Base-by-base conservation (phyloP, 2,888 invertebrate genomes). In the Polia nebulosa region DNA sequence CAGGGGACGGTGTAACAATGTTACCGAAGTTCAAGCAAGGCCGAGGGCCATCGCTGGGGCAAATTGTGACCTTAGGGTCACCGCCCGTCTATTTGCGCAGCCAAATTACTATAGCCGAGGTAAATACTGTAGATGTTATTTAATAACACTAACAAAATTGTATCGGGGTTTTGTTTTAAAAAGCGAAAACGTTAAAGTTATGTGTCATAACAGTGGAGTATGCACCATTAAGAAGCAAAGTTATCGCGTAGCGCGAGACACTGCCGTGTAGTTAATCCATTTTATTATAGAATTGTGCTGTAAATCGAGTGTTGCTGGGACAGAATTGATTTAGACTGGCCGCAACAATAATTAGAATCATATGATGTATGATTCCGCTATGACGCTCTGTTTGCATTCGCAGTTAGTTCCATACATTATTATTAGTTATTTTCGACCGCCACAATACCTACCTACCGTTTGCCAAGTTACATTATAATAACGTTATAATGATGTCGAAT, bases 1-100 rank as follows among this genome's bases (percentile, higher is more conserved):
- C 81, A 85, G 90, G 92, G 93, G 92, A 88, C 88, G 87, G 87
- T 87, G 88, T 94, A 95, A 94, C 93, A 90, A 89, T 89, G 94
- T 95, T 94, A 94, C 90, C 88, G 86, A 91, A 94, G 93, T 93
- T 93, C 90, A 92, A 90, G 90, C 90, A 91, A 91, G 91, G 90
- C 92, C 90, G 91, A 86, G 90, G 90, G 92, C 92, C 91, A 91
- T 91, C 87, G 89, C 87, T 84, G 85, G 87, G 85, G 90, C 91
- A 93, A 92, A 93, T 92, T 93, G 92, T 92, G 90, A 92, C 91
- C 92, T 90, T 92, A 91, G 90, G 93, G 92, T 93, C 91, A 92
- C 90, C 87, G 86, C 83, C 87, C 88, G 89, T 88, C 89, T 93
- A 91, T 93, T 92, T 92, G 86, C 90, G 82, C 88, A 88, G 80